These are phyloP conservation scores for Epinotia ramella DNA, from an alignment of 2,888 invertebrate species.

Conservation along the genomic window DNA sequence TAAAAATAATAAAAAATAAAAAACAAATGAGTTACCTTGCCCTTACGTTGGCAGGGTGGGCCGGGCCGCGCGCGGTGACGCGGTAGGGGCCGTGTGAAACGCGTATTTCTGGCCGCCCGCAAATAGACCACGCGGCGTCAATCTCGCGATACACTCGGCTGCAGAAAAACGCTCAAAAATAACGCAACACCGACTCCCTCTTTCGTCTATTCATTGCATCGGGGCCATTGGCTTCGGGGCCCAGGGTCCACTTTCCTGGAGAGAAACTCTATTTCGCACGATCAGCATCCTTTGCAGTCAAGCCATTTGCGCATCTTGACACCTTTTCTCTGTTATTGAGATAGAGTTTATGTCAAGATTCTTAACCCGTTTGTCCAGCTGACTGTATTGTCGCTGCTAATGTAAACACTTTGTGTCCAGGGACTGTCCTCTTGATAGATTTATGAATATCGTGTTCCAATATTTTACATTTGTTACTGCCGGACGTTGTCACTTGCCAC, in stretches of 20 bases:
- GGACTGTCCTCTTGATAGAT: constrained; percentile 12
- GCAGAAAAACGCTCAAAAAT: background rate
- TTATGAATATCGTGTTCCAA: constrained; percentile 24
- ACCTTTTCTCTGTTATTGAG: too few relatives aligned
- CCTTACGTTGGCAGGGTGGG: constrained; percentile 47
- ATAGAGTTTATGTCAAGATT: too few relatives aligned
- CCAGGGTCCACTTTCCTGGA: background rate
- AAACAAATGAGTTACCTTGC: constrained; percentile 35
- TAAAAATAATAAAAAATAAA: constrained; percentile 13
- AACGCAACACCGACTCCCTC: background rate
- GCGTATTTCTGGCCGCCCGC: constrained; percentile 65
- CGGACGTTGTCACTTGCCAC: background rate
- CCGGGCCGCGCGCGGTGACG: constrained; percentile 46
- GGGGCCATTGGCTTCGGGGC: background rate
- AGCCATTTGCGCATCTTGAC: too few relatives aligned
- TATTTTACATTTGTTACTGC: constrained; percentile 4
- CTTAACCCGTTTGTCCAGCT: background rate
- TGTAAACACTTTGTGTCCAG: constrained; percentile 40
- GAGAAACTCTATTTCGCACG: background rate
- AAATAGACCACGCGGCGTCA: constrained; percentile 57
- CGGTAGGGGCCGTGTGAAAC: constrained; percentile 65
- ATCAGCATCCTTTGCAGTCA: background rate
- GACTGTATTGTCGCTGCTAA: constrained; percentile 32
- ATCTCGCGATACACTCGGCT: constrained; percentile 49
- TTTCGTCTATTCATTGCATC: background rate